Evolutionary conservation across 2,888 invertebrate genomes (phyloP).

Genomic region (Hybos culiciformis): DNA sequence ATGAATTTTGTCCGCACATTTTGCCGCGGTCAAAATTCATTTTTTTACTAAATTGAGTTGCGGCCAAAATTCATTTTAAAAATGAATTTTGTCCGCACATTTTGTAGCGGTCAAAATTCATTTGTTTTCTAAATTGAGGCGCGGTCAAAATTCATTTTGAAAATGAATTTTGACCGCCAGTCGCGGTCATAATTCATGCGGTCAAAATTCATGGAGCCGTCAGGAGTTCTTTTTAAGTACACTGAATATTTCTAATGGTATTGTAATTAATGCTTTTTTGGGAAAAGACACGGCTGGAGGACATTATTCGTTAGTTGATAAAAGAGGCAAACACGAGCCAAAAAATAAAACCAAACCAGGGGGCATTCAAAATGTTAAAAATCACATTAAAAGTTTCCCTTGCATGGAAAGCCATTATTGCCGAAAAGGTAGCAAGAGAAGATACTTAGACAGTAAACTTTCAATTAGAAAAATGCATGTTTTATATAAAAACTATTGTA

Average conservation of each 20-base stretch:
- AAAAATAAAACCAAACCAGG: background rate
- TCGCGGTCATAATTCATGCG: too few species aligned
- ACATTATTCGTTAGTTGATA: background rate
- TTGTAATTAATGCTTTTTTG: background rate
- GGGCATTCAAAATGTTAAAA: background rate
- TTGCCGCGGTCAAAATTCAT: too few species aligned
- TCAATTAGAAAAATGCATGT: background rate
- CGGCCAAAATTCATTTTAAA: too few species aligned
- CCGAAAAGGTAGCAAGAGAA: background rate
- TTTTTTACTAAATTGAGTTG: too few species aligned
- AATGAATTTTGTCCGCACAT: too few species aligned
- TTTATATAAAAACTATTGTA: background rate
- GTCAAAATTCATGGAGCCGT: too few species aligned
- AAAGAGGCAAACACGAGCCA: background rate
- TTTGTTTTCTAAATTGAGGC: too few species aligned
- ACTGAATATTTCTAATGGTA: background rate
- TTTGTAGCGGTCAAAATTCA: too few species aligned
- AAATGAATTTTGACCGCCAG: too few species aligned
- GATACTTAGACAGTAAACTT: background rate
- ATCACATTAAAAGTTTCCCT: background rate
- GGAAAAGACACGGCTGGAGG: background rate
- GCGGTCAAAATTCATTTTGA: too few species aligned
- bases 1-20: too few species aligned
- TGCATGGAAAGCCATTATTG: background rate
- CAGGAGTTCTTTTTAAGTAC: background rate